A percentile compares a stretch with the other conserved stretches of the same genome.
These are phyloP conservation scores for Choreutis nemorana DNA, from an alignment of 2,888 invertebrate species.

Conservation along the genomic window DNA sequence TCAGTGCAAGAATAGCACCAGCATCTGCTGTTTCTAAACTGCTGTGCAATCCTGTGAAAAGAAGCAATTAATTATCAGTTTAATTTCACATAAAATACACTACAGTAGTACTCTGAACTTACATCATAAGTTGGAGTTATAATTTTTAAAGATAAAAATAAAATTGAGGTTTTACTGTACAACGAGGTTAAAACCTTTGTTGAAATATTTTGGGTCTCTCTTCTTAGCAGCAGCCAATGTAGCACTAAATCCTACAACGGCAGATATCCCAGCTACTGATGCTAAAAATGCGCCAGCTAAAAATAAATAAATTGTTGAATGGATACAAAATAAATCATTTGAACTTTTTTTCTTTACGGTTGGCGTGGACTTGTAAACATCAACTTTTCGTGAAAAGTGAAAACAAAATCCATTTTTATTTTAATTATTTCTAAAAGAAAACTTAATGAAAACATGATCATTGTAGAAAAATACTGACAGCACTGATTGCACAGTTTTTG, in stretches of 20 bases:
- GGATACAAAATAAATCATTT: too few relatives aligned
- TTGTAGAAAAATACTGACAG: background rate
- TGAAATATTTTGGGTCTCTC: conserved; percentile 80
- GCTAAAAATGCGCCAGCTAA: conserved; percentile 76
- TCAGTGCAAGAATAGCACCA: conserved; percentile 79
- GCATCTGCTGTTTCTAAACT: conserved; percentile 73
- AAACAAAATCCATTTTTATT: too few relatives aligned
- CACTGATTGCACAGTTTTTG: background rate
- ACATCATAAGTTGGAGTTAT: too few relatives aligned
- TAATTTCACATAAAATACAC: too few relatives aligned
- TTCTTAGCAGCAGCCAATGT: conserved; percentile 81
- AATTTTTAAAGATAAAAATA: conserved; percentile 7
- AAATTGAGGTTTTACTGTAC: background rate
- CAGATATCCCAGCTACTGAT: conserved; percentile 78
- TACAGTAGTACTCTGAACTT: too few relatives aligned
- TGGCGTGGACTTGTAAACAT: too few relatives aligned
- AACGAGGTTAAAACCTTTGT: conserved; percentile 62
- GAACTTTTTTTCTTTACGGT: too few relatives aligned
- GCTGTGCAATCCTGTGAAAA: conserved; percentile 58
- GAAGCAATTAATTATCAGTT: too few relatives aligned
- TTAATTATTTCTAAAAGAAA: background rate
- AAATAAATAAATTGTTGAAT: conserved; percentile 18
- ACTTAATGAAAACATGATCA: background rate
- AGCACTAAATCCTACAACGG: conserved; percentile 81
- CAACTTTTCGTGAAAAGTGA: too few relatives aligned